Conservation (phyloP, 2,797 vertebrate genomes). For the Hybognathus amarus region DNA sequence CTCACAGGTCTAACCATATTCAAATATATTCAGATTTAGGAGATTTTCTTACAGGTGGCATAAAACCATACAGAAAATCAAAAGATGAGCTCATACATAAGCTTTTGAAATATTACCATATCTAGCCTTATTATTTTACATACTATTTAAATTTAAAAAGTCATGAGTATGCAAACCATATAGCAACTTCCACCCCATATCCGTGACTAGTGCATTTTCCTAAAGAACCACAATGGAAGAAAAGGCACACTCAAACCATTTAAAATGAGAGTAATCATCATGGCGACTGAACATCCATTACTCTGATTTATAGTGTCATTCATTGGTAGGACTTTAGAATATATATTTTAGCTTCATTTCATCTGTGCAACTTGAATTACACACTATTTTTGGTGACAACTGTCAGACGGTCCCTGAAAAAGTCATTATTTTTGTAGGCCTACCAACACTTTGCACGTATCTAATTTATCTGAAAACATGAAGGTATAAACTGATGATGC, state of each 20-base stretch:
- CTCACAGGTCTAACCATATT: conserved; percentile 43
- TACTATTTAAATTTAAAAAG: conserved; percentile 79
- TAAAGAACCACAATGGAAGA: conserved; percentile 56
- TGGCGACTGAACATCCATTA: neutral
- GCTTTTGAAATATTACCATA: conserved; percentile 68
- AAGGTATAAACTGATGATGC: neutral
- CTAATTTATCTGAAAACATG: neutral
- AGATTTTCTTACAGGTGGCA: conserved; percentile 56
- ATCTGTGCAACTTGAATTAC: neutral
- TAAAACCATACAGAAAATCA: conserved; percentile 52
- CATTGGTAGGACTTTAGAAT: neutral
- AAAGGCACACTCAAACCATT: conserved; percentile 12
- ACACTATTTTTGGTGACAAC: neutral
- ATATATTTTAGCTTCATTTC: neutral
- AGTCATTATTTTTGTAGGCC: neutral
- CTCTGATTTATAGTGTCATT: conserved; percentile 6
- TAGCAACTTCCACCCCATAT: conserved; percentile 56
- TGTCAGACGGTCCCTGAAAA: neutral
- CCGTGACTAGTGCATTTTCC: conserved; percentile 65
- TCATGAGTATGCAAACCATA: conserved; percentile 73
- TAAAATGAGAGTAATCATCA: neutral
- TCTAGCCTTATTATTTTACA: conserved; percentile 76
- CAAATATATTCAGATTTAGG: conserved; percentile 52
- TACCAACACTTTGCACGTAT: neutral
- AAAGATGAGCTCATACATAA: conserved; percentile 37